A percentile compares a stretch with the other conserved stretches of the same genome.
Conservation (phyloP, 2,113 vertebrate species). For the Lepisosteus oculatus region DNA sequence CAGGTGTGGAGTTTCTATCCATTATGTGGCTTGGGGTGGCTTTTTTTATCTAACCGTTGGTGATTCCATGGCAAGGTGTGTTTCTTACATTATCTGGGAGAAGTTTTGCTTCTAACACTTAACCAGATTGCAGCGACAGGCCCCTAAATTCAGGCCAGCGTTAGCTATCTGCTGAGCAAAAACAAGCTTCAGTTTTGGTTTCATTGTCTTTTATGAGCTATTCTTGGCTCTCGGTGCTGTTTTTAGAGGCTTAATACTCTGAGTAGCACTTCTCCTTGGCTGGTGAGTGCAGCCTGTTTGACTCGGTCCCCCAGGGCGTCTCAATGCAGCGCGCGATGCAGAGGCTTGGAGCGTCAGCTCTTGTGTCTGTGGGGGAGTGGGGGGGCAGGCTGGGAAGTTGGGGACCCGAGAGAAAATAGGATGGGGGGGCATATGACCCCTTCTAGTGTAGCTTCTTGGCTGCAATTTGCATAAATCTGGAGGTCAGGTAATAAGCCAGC, state of each 20-base stretch:
- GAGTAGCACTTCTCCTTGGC: neutral
- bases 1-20: neutral
- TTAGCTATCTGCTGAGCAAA: conserved; percentile 32
- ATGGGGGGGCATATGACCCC: neutral
- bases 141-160: neutral
- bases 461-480: conserved; percentile 20
- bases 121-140: conserved; percentile 3
- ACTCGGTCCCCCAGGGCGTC: no score
- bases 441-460: no score
- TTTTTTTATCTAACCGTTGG: neutral
- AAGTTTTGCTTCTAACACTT: no score
- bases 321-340: no score
- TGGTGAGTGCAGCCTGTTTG: no score
- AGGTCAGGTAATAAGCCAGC: conserved; percentile 4
- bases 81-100: neutral
- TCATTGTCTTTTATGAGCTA: conserved; percentile 35
- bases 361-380: neutral
- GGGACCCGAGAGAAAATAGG: no score
- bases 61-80: neutral
- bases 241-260: neutral
- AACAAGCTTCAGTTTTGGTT: conserved; percentile 25
- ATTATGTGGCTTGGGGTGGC: no score
- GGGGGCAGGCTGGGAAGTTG: neutral
- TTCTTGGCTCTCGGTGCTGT: neutral
- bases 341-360: no score